Evolutionary conservation across 2,113 vertebrate genomes (phyloP).

Genomic region (Zapus hudsonius): DNA sequence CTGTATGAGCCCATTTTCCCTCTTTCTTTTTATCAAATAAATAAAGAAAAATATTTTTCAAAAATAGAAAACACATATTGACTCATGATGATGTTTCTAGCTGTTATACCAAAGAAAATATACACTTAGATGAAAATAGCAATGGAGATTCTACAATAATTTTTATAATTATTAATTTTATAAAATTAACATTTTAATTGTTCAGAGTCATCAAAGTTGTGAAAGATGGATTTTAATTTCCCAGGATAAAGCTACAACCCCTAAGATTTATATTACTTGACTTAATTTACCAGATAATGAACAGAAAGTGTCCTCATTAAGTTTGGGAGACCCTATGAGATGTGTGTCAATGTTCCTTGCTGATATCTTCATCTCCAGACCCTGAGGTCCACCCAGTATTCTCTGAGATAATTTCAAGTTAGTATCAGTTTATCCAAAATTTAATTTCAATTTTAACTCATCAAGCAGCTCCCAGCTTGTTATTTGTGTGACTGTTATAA

Average conservation of each 20-base stretch:
- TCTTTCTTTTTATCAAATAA: no score
- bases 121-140: not conserved
- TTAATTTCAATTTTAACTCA: not conserved
- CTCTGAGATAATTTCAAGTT: not conserved
- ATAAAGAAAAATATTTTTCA: no score
- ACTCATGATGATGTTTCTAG: not conserved
- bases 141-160: not conserved
- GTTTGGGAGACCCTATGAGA: not conserved
- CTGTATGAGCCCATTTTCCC: no score
- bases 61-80: not conserved
- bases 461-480: not conserved
- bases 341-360: not conserved
- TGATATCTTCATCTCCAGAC: not conserved
- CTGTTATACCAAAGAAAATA: not conserved
- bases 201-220: not conserved
- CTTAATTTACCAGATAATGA: conserved; percentile 13
- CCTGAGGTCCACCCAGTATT: not conserved
- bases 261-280: not conserved
- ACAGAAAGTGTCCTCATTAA: not conserved
- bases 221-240: conserved; percentile 3
- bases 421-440: not conserved
- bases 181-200: conserved; percentile 26
- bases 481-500: not conserved
- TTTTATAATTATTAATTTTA: not conserved
- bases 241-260: not conserved